Conservation (phyloP, 2,113 vertebrate genomes). For the Nanger granti region DNA sequence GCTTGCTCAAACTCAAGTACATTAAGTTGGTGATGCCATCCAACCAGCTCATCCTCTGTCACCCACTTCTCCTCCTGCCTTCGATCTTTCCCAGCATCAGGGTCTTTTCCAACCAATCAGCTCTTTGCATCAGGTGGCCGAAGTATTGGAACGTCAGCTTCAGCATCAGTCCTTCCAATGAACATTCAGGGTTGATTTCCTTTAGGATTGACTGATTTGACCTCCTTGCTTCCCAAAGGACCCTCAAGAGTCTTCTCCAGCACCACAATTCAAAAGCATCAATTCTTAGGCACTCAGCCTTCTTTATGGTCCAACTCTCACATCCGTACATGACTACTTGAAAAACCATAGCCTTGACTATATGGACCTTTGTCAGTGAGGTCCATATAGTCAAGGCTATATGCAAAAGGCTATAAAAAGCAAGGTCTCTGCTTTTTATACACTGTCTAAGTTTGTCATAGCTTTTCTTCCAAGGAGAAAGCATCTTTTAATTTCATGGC, state of each 20-base stretch:
- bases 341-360: neutral
- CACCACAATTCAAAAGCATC: neutral
- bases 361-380: neutral
- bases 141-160: neutral
- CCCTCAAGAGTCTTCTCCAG: neutral
- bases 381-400: too few relatives aligned
- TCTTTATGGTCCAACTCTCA: neutral
- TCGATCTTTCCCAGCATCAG: neutral
- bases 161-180: neutral
- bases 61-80: too few relatives aligned
- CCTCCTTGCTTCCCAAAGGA: neutral
- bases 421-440: neutral
- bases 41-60: too few relatives aligned
- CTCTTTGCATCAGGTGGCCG: neutral
- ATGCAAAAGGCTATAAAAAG: too few relatives aligned
- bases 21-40: too few relatives aligned
- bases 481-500: neutral
- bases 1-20: too few relatives aligned
- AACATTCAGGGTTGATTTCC: neutral
- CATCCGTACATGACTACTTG: neutral
- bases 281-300: neutral
- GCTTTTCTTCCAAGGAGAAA: neutral
- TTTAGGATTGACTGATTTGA: neutral
- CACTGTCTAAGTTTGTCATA: neutral
- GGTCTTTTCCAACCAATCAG: neutral